Evolutionary conservation across 2,888 invertebrate species (phyloP).

Genomic region (Drosophila barbarae): DNA sequence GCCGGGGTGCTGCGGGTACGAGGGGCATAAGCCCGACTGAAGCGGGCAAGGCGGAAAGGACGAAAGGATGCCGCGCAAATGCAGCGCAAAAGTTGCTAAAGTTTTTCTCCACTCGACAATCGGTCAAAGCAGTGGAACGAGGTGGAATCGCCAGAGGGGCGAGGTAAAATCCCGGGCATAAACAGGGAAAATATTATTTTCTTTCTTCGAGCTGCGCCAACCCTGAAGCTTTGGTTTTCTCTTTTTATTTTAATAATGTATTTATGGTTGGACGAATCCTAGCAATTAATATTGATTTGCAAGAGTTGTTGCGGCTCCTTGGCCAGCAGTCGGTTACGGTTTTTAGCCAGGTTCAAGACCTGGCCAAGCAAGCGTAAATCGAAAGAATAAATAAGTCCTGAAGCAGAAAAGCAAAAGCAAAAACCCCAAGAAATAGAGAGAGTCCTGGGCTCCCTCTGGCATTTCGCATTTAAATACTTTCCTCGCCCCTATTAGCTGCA

Average conservation of each 20-base stretch:
- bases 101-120: conserved; percentile 50
- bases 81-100: conserved; percentile 63
- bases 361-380: conserved; percentile 9
- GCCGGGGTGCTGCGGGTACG: conserved; percentile 36
- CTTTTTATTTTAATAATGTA: conserved; percentile 32
- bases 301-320: conserved; percentile 28
- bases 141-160: conserved; percentile 17
- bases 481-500: conserved; percentile 16
- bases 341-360: conserved; percentile 15
- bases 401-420: neutral
- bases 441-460: neutral
- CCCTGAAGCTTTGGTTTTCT: conserved; percentile 6
- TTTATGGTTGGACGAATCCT: conserved; percentile 32
- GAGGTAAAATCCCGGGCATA: conserved; percentile 28
- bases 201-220: conserved; percentile 20
- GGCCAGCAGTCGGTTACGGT: conserved; percentile 10
- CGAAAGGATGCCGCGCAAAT: conserved; percentile 59
- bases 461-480: neutral
- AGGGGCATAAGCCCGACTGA: conserved; percentile 13
- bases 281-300: conserved; percentile 53
- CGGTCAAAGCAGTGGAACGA: conserved; percentile 37
- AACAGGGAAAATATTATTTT: conserved; percentile 62
- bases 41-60: conserved; percentile 12
- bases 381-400: conserved; percentile 13
- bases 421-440: neutral